Conservation (phyloP, 2,797 vertebrate species). For the Acridotheres tristis region DNA sequence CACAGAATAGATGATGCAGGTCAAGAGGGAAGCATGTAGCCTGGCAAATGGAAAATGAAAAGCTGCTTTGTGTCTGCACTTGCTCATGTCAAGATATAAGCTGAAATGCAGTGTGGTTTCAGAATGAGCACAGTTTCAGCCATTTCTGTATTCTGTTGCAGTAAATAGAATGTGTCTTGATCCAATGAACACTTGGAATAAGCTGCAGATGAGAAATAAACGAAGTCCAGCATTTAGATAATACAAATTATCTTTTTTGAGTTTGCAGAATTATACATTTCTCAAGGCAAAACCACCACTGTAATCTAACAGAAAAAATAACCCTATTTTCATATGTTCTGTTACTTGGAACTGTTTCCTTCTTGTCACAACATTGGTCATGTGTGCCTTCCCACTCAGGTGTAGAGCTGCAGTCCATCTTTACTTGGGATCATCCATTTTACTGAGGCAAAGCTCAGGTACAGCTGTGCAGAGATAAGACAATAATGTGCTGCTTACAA, state of each 20-base stretch:
- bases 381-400: background rate
- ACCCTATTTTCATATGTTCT: background rate
- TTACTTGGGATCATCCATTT: rapidly evolving
- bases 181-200: background rate
- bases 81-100: background rate
- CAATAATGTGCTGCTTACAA: background rate
- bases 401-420: background rate
- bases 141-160: background rate
- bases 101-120: background rate
- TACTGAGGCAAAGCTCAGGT: background rate
- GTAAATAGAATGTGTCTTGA: background rate
- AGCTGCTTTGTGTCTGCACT: background rate
- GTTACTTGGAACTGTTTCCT: background rate
- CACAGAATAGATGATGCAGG: background rate
- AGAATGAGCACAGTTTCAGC: background rate
- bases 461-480: background rate
- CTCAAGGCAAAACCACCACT: background rate
- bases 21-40: background rate
- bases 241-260: background rate
- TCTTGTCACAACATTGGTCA: background rate
- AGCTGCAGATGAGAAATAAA: background rate
- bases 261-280: background rate
- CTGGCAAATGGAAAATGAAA: background rate
- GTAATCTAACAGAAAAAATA: background rate
- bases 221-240: background rate